Conservation (phyloP, 1,140 invertebrate genomes). For the Cyclargus thomasi region DNA sequence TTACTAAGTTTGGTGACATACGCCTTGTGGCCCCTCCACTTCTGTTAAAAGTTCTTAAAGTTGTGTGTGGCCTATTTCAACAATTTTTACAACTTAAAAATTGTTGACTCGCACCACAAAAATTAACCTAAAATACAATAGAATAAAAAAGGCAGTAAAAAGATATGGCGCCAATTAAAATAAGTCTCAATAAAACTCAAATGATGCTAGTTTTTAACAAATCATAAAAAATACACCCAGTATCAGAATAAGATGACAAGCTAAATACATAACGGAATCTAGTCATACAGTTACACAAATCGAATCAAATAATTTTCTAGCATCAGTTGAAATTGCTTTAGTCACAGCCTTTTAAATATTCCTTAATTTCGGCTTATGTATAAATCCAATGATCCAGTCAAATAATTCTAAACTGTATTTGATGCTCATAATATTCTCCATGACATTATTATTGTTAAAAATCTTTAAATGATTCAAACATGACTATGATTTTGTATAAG, state of each 20-base stretch:
- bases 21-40: no score
- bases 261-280: background rate
- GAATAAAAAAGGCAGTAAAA: conserved; percentile 18
- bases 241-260: background rate
- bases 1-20: no score
- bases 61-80: no score
- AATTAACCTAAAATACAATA: conserved; percentile 1
- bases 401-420: background rate
- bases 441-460: background rate
- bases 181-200: conserved; percentile 12
- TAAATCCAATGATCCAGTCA: background rate
- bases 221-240: background rate
- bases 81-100: background rate
- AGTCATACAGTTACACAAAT: no score
- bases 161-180: conserved; percentile 40
- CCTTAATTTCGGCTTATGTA: background rate
- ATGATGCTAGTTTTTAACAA: background rate
- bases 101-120: background rate
- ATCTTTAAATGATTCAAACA: background rate
- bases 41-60: no score
- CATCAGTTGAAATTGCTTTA: background rate
- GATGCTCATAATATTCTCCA: background rate
- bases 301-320: background rate
- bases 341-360: background rate
- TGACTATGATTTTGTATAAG: no score